Base-by-base conservation (phyloP, 2,113 vertebrate species). In the Periophthalmodon schlosseri region DNA sequence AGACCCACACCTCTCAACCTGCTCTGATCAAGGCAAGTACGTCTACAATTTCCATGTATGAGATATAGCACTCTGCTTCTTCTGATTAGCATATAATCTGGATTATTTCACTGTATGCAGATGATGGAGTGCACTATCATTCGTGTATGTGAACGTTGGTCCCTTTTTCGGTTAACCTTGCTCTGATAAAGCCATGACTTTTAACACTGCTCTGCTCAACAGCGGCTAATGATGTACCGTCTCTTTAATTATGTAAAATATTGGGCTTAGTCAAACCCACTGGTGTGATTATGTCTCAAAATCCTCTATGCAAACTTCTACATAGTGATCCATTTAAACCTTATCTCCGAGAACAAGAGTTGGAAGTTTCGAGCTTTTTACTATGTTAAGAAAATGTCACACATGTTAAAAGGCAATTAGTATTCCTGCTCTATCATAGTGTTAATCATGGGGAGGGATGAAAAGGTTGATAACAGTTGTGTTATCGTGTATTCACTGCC, bases 231-330 rank as follows among this genome's bases (percentile, higher is more conserved):
- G 85, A 91, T 93, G 91, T 91, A 92, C 89, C 63, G 86, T 68
- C 87, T 85, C 86, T 86, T 93, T 91, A 93, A 93, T 93, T 93
- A 93, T 93, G 92, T 92, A 92, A 93, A 94, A 86, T 88, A 91
- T 91, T 87, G 83, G 76, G 84, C 87, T 89, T 92, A 88, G 93
- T 92, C 87, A 91, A 88, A 87, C 81, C 79, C 81, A 36, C 69
- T 69, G 68, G 75, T 70, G 81, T 80, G 87, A 93, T 91, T 91
- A 90, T 84, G 85, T 85, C 85, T 89, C 89, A 80, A 87, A 81
- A 87, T 88, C 72, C 80, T 86, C 83, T 85, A 84, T 86, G 70
- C 83, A 86, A 70, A 76, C 67, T 87, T 85, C 85, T 84, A 92
- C 91, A 91, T 52, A 78, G 73, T 82, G 89, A 93, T 91, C 88